phyloP scores from a whole-genome alignment of 1,140 invertebrate genomes.

The Drosophila simulans region DNA sequence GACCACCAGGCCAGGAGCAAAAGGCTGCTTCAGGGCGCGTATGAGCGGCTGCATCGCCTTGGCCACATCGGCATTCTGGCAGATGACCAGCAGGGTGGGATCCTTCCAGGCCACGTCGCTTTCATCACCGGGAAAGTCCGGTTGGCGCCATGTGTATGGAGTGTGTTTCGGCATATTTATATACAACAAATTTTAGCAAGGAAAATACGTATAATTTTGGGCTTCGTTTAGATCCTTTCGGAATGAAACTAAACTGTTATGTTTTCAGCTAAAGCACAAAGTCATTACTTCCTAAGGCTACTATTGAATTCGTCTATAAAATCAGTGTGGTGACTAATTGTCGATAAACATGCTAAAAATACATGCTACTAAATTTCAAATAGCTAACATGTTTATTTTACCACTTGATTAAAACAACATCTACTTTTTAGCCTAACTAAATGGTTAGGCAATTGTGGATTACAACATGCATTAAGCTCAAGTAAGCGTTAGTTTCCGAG shows the following conservation, averaged over 20 bases:
- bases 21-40: slow-evolving; percentile 33
- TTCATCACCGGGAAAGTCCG: slow-evolving; percentile 45
- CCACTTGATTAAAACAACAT: not conserved
- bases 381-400: not conserved
- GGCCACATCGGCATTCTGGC: slow-evolving; percentile 35
- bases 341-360: not conserved
- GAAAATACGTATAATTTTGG: not conserved
- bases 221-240: not conserved
- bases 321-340: not conserved
- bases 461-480: too few species aligned
- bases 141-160: slow-evolving; percentile 55
- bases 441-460: not conserved
- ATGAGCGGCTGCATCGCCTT: slow-evolving; percentile 36
- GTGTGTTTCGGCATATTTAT: not conserved
- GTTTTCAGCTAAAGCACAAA: not conserved
- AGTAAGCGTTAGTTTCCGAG: too few species aligned
- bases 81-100: slow-evolving; percentile 48
- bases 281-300: not conserved
- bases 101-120: slow-evolving; percentile 56
- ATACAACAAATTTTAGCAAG: not conserved
- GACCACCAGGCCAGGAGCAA: slow-evolving; percentile 28
- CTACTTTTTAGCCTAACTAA: not conserved
- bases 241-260: not conserved
- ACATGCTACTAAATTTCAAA: not conserved
- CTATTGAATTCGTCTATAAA: not conserved